Evolutionary conservation across 2,888 invertebrate species (phyloP).

Genomic region (Eurytoma adleriae): DNA sequence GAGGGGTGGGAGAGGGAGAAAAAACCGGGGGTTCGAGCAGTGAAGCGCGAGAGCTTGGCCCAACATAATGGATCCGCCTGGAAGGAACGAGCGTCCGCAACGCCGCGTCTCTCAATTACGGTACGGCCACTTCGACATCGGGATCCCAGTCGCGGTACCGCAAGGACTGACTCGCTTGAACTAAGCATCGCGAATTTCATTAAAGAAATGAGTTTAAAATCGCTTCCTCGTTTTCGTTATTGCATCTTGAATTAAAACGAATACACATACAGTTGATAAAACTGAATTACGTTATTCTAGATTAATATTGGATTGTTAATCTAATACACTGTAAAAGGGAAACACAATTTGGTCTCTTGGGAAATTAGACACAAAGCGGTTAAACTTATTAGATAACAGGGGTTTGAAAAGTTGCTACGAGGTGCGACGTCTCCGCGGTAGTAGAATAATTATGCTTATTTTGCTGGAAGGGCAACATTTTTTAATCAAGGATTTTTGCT

Average conservation of each 20-base stretch:
- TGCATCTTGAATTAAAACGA: no score
- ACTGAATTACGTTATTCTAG: no score
- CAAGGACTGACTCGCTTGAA: no score
- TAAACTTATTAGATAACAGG: constrained; percentile 32
- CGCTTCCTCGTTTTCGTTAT: neutral
- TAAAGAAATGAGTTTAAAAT: no score
- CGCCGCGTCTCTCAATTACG: constrained; percentile 36
- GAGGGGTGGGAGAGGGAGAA: neutral
- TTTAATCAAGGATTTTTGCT: constrained; percentile 3
- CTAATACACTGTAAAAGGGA: neutral
- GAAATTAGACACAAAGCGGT: constrained; percentile 31
- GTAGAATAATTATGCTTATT: neutral
- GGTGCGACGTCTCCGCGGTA: neutral
- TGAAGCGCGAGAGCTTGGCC: constrained; percentile 7
- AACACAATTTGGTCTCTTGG: constrained; percentile 11
- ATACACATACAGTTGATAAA: no score
- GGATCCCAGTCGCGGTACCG: no score
- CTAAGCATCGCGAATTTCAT: no score
- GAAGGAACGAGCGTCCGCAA: constrained; percentile 6
- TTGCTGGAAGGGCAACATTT: neutral
- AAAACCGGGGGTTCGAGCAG: neutral
- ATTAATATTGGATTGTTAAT: no score
- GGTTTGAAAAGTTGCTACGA: neutral
- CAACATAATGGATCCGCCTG: constrained; percentile 5
- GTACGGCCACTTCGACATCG: neutral